phyloP scores from a whole-genome alignment of 2,888 invertebrate genomes.

The Leptopilina myrica region DNA sequence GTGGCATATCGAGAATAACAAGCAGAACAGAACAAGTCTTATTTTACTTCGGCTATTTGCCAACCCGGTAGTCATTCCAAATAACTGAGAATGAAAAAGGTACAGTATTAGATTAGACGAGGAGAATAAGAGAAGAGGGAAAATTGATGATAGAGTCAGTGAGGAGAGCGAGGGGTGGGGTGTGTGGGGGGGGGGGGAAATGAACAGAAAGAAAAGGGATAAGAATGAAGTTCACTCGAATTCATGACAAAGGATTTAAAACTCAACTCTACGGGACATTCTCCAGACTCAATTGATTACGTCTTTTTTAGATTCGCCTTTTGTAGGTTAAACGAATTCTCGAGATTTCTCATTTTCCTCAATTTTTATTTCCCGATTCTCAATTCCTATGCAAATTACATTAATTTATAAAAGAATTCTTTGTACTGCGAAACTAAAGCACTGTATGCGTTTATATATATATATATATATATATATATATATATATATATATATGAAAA shows the following conservation, averaged over 20 bases:
- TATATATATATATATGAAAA: too few species aligned
- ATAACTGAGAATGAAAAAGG: conserved; percentile 29
- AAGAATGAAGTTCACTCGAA: conserved; percentile 30
- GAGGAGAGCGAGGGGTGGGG: neutral
- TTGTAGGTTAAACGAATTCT: conserved; percentile 17
- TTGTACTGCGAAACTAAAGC: neutral
- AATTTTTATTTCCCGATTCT: conserved; percentile 2
- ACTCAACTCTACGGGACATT: conserved; percentile 23
- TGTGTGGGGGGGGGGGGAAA: neutral
- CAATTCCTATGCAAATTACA: conserved; percentile 10
- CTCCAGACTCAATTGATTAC: conserved; percentile 21
- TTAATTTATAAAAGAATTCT: conserved; percentile 2
- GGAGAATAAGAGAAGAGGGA: conserved; percentile 36
- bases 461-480: too few species aligned
- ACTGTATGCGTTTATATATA: too few species aligned
- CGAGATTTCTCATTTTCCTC: conserved; percentile 19
- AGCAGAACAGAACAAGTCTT: conserved; percentile 13
- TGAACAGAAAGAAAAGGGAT: conserved; percentile 39
- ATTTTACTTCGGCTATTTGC: conserved; percentile 24
- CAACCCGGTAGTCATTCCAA: conserved; percentile 22
- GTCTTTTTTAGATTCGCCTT: conserved; percentile 26
- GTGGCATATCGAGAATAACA: conserved; percentile 35
- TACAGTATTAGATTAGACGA: conserved; percentile 3
- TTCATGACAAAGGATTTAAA: conserved; percentile 32
- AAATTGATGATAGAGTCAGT: conserved; percentile 7